Evolutionary conservation across 1,140 invertebrate species (phyloP).

Genomic region (Delia radicum): DNA sequence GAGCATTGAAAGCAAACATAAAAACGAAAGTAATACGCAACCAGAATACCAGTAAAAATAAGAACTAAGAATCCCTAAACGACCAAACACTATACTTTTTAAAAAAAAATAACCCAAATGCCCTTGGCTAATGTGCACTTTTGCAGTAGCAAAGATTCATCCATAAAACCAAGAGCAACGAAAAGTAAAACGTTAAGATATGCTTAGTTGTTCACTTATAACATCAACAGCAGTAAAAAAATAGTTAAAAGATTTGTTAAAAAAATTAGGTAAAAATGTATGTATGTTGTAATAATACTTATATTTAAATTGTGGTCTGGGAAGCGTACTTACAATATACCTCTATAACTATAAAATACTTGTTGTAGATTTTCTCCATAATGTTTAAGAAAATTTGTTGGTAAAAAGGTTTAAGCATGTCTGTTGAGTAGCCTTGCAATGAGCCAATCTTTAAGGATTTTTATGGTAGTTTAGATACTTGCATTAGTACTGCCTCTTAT

Average conservation of each 20-base stretch:
- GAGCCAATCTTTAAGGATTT: not conserved
- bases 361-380: not conserved
- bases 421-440: constrained; percentile 3
- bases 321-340: not conserved
- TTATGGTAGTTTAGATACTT: not conserved
- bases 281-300: constrained; percentile 1
- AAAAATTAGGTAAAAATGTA: too few relatives aligned
- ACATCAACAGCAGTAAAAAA: too few relatives aligned
- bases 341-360: not conserved
- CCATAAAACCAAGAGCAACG: constrained; percentile 16
- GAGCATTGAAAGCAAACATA: constrained; percentile 18
- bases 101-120: constrained; percentile 7
- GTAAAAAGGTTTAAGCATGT: not conserved
- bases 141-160: not conserved
- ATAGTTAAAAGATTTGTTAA: too few relatives aligned
- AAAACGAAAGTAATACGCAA: constrained; percentile 4
- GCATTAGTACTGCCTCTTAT: not conserved
- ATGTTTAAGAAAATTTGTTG: not conserved
- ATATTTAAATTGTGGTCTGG: constrained; percentile 7
- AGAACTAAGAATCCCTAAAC: constrained; percentile 6
- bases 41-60: constrained; percentile 3
- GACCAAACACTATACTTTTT: not conserved
- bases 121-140: constrained; percentile 22
- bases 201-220: constrained; percentile 7
- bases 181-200: constrained; percentile 15